phyloP scores from a whole-genome alignment of 1,140 invertebrate species.

The Venturia canescens region DNA sequence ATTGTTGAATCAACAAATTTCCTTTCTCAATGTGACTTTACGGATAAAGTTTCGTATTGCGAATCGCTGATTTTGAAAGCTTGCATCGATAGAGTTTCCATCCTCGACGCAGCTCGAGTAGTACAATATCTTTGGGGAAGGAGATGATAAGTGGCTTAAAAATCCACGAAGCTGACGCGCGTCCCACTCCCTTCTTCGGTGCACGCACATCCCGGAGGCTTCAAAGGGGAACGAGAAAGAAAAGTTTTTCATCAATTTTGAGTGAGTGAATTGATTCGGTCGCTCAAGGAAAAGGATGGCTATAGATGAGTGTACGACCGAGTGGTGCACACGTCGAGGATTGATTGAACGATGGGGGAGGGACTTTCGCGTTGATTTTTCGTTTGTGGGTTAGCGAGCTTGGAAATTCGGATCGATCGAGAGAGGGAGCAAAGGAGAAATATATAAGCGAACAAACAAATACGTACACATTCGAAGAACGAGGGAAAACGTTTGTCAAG shows the following conservation, averaged over 20 bases:
- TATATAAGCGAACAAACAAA: not conserved
- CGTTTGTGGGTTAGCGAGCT: slow-evolving; percentile 18
- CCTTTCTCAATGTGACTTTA: too few relatives aligned
- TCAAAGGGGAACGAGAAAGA: not conserved
- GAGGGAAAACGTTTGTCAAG: too few relatives aligned
- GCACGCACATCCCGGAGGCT: not conserved
- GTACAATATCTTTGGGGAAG: not conserved
- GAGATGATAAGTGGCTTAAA: not conserved
- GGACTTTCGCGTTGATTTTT: slow-evolving; percentile 20
- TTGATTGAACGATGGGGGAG: not conserved
- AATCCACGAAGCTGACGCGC: not conserved
- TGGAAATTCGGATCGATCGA: not conserved
- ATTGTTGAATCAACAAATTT: too few relatives aligned
- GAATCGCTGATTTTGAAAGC: too few relatives aligned
- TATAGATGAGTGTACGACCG: not conserved
- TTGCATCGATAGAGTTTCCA: too few relatives aligned
- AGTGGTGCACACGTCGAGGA: not conserved
- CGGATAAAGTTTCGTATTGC: too few relatives aligned
- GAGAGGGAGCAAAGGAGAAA: not conserved
- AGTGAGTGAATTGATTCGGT: slow-evolving; percentile 7
- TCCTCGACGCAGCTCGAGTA: not conserved
- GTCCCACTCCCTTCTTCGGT: not conserved
- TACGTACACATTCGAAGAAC: too few relatives aligned
- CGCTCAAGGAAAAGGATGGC: slow-evolving; percentile 9
- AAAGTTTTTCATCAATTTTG: slow-evolving; percentile 1